Conservation (phyloP, 2,113 vertebrate genomes). For the Anser brachyrhynchus region DNA sequence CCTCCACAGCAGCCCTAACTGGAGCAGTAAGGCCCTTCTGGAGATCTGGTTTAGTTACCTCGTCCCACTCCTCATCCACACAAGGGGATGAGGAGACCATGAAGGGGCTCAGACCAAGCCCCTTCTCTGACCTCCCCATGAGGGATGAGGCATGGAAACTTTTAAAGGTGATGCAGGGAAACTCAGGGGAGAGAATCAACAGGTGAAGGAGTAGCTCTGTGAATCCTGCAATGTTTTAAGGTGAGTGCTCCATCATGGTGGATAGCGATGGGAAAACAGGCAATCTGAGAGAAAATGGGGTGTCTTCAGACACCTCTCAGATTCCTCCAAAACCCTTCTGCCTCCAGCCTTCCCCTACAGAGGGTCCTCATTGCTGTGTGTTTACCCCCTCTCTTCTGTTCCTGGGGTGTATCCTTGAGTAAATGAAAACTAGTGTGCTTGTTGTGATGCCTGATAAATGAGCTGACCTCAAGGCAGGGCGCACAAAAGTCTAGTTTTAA, state of each 20-base stretch:
- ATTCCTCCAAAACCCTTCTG: neutral
- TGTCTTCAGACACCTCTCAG: neutral
- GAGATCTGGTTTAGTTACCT: neutral
- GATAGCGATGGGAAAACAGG: neutral
- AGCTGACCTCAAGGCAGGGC: neutral
- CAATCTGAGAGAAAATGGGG: neutral
- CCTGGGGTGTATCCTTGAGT: neutral
- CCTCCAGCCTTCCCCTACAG: neutral
- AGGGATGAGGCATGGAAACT: neutral
- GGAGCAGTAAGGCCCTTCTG: neutral
- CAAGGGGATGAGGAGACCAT: neutral
- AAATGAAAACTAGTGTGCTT: neutral
- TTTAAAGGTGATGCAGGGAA: neutral
- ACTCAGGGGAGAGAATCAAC: neutral
- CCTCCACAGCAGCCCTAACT: neutral
- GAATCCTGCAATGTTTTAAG: accelerated
- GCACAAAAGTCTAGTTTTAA: neutral
- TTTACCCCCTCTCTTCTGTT: neutral
- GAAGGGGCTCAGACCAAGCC: neutral
- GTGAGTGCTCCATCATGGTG: neutral
- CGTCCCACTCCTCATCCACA: accelerated
- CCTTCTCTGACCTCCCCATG: neutral
- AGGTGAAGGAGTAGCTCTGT: neutral
- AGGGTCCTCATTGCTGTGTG: neutral
- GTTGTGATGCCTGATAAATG: neutral